A percentile compares a stretch with the other conserved stretches of the same genome.
Conservation (phyloP, 2,888 invertebrate species). For the Dermolepida albohirtum region DNA sequence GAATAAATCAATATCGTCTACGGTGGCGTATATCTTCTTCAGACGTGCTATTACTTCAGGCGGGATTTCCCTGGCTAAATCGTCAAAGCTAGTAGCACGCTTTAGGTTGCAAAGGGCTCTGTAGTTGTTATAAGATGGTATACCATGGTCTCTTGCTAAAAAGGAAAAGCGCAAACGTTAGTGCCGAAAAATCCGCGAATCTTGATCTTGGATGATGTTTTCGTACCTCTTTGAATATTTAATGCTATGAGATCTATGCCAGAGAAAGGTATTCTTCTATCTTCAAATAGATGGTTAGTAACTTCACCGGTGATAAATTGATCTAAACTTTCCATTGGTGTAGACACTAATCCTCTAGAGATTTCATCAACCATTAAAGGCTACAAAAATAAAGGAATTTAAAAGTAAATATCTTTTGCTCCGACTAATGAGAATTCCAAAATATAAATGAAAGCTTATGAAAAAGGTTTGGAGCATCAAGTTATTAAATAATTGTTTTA, state of each 20-base stretch:
- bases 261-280: constrained; percentile 88
- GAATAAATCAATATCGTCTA: constrained; percentile 97
- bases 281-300: constrained; percentile 94
- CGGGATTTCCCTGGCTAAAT: constrained; percentile 87
- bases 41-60: constrained; percentile 83
- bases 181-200: not conserved
- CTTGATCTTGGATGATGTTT: not conserved
- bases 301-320: constrained; percentile 95
- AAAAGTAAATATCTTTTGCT: too few relatives aligned
- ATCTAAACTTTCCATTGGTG: constrained; percentile 93
- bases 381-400: constrained; percentile 61
- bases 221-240: constrained; percentile 81
- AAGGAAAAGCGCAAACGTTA: not conserved
- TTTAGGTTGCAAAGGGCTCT: constrained; percentile 90
- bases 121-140: constrained; percentile 91
- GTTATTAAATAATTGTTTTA: too few relatives aligned
- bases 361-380: constrained; percentile 87
- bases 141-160: constrained; percentile 84
- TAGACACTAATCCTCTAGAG: constrained; percentile 84
- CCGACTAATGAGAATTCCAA: too few relatives aligned
- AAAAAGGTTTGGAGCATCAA: too few relatives aligned
- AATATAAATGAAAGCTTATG: too few relatives aligned
- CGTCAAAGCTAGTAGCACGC: constrained; percentile 86
- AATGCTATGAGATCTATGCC: constrained; percentile 93
- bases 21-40: constrained; percentile 85